These are phyloP conservation scores for Natator depressus DNA, from an alignment of 2,113 vertebrate species.

Conservation along the genomic window DNA sequence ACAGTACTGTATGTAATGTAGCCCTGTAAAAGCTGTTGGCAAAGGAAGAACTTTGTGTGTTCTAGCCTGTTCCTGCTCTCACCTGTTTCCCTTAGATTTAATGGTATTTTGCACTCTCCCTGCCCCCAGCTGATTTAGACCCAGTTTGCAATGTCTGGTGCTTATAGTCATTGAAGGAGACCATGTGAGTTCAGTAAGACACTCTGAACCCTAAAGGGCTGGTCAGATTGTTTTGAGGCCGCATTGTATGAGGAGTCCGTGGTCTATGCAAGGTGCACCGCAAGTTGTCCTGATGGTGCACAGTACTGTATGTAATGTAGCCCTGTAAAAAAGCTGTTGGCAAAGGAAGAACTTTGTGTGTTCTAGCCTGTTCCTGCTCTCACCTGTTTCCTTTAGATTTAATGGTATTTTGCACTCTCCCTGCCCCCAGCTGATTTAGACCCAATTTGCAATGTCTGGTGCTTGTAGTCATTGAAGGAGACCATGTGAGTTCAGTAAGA, in stretches of 20 bases:
- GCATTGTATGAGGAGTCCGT: not conserved
- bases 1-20: not conserved
- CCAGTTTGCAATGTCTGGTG: fast-evolving
- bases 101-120: not conserved
- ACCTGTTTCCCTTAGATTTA: not conserved
- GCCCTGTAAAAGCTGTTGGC: not conserved
- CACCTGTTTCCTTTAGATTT: not conserved
- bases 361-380: not conserved
- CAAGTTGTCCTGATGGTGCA: not conserved
- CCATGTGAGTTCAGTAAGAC: fast-evolving
- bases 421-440: not conserved
- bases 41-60: not conserved
- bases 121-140: not conserved
- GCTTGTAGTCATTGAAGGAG: fast-evolving
- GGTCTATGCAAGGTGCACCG: not conserved
- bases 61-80: not conserved
- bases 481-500: fast-evolving
- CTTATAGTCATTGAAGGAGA: fast-evolving
- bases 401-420: not conserved
- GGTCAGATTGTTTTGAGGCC: not conserved
- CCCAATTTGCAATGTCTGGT: fast-evolving
- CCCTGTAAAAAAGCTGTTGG: not conserved
- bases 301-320: not conserved
- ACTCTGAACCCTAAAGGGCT: not conserved
- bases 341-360: not conserved